Base-by-base conservation (phyloP, 2,113 vertebrate genomes). In the Pomatostomus ruficeps region DNA sequence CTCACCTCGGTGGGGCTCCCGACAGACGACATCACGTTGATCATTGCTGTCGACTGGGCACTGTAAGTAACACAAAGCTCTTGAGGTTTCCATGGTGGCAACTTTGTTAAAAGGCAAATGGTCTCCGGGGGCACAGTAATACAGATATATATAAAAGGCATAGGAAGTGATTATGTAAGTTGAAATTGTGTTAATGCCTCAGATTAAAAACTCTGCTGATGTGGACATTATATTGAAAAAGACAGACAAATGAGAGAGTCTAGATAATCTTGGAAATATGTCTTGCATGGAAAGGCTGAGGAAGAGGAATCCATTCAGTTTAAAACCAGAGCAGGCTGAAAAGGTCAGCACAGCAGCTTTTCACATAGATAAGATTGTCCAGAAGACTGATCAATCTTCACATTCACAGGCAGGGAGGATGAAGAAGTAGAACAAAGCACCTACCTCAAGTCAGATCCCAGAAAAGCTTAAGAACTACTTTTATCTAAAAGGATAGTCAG, bases 1-100 rank as follows among this genome's bases (percentile, higher is more conserved):
- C 97, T 99, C 86, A 99, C 99, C 65, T 99, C 99, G 0, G 99
- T 99, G 67, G 99, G 99, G 33, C 98, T 99, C 91, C 99, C 99
- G 28, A 99, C 99, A 1, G 99, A 99, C 1, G 99, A 99, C 97
- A 99, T 99, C 98, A 99, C 99, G 3, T 96, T 99, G 76, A 99
- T 99, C 71, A 99, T 99, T 29, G 99, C 99, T 0, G 99, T 99
- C 1, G 99, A 99, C 90, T 99, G 99, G 99, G 99, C 99, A 35
- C 97, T 99, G 99, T 99, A 97, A 99, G 99, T 99, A 77, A 63
- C 24, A 29, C 10, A 40, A 46, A 77, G 33, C 26, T 77, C 65
- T 29, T 55, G 48, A 57, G 35, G 28, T 65, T 86, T 91, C 72
- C 49, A 40, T 7, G 52, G 54, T 68, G 58, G 40, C 36, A 49